phyloP scores from a whole-genome alignment of 1,140 invertebrate species.

The Pseudobourletiella spinata region DNA sequence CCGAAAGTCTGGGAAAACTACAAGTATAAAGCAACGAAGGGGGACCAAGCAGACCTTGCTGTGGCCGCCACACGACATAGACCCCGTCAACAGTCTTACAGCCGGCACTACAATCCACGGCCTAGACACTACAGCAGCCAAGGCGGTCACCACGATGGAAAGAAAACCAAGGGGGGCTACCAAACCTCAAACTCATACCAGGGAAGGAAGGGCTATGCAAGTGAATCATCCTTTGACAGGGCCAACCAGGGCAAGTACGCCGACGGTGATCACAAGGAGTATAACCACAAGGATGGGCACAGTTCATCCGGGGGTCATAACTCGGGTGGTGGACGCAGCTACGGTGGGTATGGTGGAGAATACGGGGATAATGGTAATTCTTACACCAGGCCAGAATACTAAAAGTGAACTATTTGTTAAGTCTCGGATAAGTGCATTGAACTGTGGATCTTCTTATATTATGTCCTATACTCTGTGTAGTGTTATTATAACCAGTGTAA shows the following conservation, averaged over 20 bases:
- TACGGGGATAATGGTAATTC: slow-evolving; percentile 1
- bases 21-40: background rate
- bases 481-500: too few species aligned
- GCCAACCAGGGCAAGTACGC: slow-evolving; percentile 1
- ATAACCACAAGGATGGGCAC: background rate
- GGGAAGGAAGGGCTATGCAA: background rate
- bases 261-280: slow-evolving; percentile 4
- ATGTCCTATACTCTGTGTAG: too few species aligned
- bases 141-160: slow-evolving; percentile 4
- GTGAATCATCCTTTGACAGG: background rate
- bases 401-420: too few species aligned
- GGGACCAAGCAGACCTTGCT: background rate
- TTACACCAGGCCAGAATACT: background rate
- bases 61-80: background rate
- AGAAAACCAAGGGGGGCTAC: slow-evolving; percentile 7
- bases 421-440: too few species aligned
- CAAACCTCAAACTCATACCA: background rate
- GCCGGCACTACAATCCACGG: background rate
- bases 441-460: too few species aligned
- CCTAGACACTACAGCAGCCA: background rate
- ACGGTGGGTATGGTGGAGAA: background rate
- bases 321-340: background rate
- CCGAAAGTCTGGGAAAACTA: background rate
- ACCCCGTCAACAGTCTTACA: slow-evolving; percentile 4
- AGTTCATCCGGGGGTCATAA: background rate